Percentiles rank a stretch among this genome's conserved stretches.
Evolutionary conservation across 2,888 invertebrate genomes (phyloP).

Genomic region (Cataglyphis albicans): DNA sequence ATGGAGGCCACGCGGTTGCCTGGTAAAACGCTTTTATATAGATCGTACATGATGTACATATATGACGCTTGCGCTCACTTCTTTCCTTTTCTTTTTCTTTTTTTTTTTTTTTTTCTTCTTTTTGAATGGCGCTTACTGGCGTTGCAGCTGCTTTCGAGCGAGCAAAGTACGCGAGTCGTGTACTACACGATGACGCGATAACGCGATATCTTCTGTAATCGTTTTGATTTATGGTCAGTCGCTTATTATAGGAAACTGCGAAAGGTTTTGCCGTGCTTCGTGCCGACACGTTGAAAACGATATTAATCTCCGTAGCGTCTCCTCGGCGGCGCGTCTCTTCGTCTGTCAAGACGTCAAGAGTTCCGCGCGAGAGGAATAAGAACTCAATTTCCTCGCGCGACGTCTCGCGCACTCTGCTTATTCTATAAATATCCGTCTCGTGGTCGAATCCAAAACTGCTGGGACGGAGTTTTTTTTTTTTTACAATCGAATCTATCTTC

Average conservation of each 20-base stretch:
- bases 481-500: not conserved
- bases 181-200: constrained; percentile 49
- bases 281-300: not conserved
- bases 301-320: constrained; percentile 16
- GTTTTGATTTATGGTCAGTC: constrained; percentile 68
- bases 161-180: constrained; percentile 60
- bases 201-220: constrained; percentile 58
- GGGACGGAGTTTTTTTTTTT: not conserved
- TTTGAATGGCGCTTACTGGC: constrained; percentile 45
- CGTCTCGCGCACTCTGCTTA: constrained; percentile 39
- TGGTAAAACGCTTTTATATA: constrained; percentile 64
- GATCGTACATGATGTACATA: constrained; percentile 60
- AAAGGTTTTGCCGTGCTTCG: not conserved
- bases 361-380: not conserved
- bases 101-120: constrained; percentile 33
- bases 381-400: not conserved
- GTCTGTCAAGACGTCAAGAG: not conserved
- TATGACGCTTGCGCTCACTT: constrained; percentile 64
- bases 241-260: constrained; percentile 37
- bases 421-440: constrained; percentile 14
- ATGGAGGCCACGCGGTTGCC: constrained; percentile 61
- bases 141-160: constrained; percentile 37
- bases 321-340: not conserved
- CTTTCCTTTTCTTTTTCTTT: constrained; percentile 2
- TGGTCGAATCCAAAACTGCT: constrained; percentile 23